Base-by-base conservation (phyloP, 2,113 vertebrate genomes). In the Perca flavescens region DNA sequence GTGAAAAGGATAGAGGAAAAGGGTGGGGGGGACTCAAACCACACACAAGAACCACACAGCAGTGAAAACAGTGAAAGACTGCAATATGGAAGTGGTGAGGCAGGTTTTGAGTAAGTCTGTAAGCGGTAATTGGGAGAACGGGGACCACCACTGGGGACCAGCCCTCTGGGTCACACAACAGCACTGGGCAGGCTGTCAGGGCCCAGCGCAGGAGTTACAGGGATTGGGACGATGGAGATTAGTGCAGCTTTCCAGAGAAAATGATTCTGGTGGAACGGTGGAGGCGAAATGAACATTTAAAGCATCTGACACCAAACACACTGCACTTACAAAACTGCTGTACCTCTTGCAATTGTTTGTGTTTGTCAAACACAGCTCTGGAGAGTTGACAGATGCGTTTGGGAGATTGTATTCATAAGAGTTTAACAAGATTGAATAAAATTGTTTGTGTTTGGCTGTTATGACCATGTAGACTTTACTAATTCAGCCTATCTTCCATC, bases 71-170 rank as follows among this genome's bases (percentile, higher is more conserved):
- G 54, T 85, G 56, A 86, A 89, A 77, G 84, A 66, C 67, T 77
- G 78, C 83, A 91, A 78, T 88, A 86, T 91, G 86, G 89, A 88
- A 65, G 72, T 57, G 34, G 71, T 58, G 64, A 83, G 67, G 86
- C 70, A 60, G 85, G 76, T 82, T 89, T 88, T 81, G 69, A 80
- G 83, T 80, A 77, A 83, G 79, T 88, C 86, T 89, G 83, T 87
- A 78, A 85, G 84, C 34, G 9, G 87, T 93, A 94, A 94, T 92
- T 94, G 87, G 88, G 71, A 92, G 87, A 82, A 65, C 80, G 85
- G 82, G 85, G 89, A 81, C 83, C 85, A 82, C 88, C 85, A 83
- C 84, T 36, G 78, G 90, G 91, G 91, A 91, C 81, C 84, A 74
- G 86, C 82, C 89, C 88, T 89, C 80, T 74, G 81, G 90, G 91